These are phyloP conservation scores for Blastobasis lacticolella DNA, from an alignment of 2,888 invertebrate species.

Conservation along the genomic window DNA sequence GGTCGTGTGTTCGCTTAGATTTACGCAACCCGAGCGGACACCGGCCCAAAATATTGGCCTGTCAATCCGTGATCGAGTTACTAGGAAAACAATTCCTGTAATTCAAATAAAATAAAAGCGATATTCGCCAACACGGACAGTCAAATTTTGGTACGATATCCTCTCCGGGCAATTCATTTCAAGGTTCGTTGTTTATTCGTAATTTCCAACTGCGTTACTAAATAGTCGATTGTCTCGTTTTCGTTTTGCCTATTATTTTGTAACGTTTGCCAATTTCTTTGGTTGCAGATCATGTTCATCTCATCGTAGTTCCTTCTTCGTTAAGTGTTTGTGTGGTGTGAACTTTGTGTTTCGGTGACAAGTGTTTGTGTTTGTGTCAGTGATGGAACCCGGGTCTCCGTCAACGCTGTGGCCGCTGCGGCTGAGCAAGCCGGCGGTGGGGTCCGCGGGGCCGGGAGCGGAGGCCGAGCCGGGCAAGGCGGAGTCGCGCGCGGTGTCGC, in stretches of 20 bases:
- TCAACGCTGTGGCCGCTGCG: slow-evolving; percentile 66
- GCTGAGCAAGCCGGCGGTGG: slow-evolving; percentile 58
- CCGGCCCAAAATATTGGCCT: slow-evolving; percentile 76
- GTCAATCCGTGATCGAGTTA: slow-evolving; percentile 68
- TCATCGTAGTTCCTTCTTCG: slow-evolving; percentile 68
- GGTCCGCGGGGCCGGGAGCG: slow-evolving; percentile 36
- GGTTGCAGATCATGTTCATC: slow-evolving; percentile 72
- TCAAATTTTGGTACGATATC: slow-evolving; percentile 75
- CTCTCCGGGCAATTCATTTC: slow-evolving; percentile 72
- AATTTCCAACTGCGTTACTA: slow-evolving; percentile 63
- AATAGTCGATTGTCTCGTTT: slow-evolving; percentile 44
- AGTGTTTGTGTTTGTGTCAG: slow-evolving; percentile 42
- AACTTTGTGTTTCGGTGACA: slow-evolving; percentile 54
- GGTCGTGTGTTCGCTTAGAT: slow-evolving; percentile 68
- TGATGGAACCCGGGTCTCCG: slow-evolving; percentile 70
- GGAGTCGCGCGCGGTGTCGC: slow-evolving; percentile 61
- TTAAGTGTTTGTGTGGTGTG: slow-evolving; percentile 65
- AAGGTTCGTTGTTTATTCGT: slow-evolving; percentile 71
- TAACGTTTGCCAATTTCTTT: slow-evolving; percentile 39
- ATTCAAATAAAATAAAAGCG: slow-evolving; percentile 52
- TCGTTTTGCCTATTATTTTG: slow-evolving; percentile 47
- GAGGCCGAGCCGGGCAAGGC: slow-evolving; percentile 49
- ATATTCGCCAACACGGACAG: slow-evolving; percentile 63
- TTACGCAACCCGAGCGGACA: slow-evolving; percentile 71
- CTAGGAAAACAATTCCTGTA: slow-evolving; percentile 56